phyloP scores from a whole-genome alignment of 2,888 invertebrate species.

The Drosophila rellima region DNA sequence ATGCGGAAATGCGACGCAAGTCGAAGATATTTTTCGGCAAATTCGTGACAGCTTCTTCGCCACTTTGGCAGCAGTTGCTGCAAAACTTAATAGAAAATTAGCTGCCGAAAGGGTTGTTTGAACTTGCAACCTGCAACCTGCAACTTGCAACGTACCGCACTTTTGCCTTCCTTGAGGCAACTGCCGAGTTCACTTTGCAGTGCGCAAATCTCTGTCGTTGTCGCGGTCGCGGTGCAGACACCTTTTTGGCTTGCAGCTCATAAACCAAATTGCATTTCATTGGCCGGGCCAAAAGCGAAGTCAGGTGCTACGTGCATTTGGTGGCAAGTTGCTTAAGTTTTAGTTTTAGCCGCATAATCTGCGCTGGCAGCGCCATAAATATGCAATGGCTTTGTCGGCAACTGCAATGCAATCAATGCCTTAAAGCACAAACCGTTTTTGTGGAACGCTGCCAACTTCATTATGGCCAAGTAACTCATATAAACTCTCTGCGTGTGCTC shows the following conservation, averaged over 20 bases:
- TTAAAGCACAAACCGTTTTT: conserved; percentile 41
- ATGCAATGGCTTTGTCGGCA: conserved; percentile 66
- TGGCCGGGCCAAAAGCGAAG: conserved; percentile 39
- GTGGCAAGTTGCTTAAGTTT: conserved; percentile 74
- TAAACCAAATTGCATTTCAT: conserved; percentile 79
- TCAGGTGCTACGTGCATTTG: conserved; percentile 45
- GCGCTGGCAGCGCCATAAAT: conserved; percentile 73
- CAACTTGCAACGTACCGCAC: conserved; percentile 16
- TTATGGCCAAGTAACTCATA: conserved; percentile 57
- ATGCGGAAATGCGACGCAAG: conserved; percentile 39
- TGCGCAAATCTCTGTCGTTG: conserved; percentile 58
- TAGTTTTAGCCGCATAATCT: conserved; percentile 79
- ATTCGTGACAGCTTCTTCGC: conserved; percentile 55
- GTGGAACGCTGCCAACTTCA: conserved; percentile 62
- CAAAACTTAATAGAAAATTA: conserved; percentile 68
- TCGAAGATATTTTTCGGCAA: conserved; percentile 42
- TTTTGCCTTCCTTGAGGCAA: conserved; percentile 21
- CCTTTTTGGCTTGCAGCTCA: conserved; percentile 68
- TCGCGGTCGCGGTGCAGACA: conserved; percentile 19
- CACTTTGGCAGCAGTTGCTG: conserved; percentile 44
- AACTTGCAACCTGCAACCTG: conserved; percentile 57
- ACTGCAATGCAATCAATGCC: conserved; percentile 51
- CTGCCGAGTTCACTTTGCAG: conserved; percentile 70
- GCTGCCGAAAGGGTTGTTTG: conserved; percentile 63
- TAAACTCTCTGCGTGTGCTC: conserved; percentile 29